Percentiles rank a stretch among this genome's conserved stretches.
phyloP scores from a whole-genome alignment of 2,888 invertebrate genomes.

The Meteorus cinctellus region DNA sequence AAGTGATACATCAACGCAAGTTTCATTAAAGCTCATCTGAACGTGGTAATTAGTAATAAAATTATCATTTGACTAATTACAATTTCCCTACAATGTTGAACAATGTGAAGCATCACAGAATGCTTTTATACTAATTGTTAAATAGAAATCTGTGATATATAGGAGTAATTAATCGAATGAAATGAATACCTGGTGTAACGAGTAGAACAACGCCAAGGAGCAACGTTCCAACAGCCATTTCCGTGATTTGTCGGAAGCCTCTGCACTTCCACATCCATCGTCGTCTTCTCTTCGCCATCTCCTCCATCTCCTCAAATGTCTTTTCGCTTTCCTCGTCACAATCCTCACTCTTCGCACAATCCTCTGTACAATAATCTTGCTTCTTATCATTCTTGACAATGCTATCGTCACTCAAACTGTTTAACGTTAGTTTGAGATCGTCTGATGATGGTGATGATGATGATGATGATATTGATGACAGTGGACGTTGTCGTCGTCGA shows the following conservation, averaged over 20 bases:
- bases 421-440: constrained; percentile 44
- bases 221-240: constrained; percentile 67
- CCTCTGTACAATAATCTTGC: constrained; percentile 39
- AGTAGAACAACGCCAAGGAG: constrained; percentile 70
- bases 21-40: too few relatives aligned
- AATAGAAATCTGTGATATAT: neutral
- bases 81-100: too few relatives aligned
- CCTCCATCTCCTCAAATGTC: constrained; percentile 42
- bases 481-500: neutral
- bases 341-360: constrained; percentile 6
- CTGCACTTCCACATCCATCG: constrained; percentile 62
- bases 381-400: constrained; percentile 52
- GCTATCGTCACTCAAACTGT: constrained; percentile 43
- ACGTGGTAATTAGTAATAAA: too few relatives aligned
- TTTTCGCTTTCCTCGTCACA: constrained; percentile 5
- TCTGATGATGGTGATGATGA: constrained; percentile 22
- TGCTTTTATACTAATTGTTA: too few relatives aligned
- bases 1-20: too few relatives aligned
- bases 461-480: constrained; percentile 16
- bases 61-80: too few relatives aligned
- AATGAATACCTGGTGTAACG: constrained; percentile 67
- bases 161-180: constrained; percentile 30
- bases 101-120: too few relatives aligned
- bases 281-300: constrained; percentile 52
- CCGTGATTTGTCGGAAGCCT: constrained; percentile 66